Conservation (phyloP, 2,113 vertebrate genomes). For the Petrocephalus microphthalmus region DNA sequence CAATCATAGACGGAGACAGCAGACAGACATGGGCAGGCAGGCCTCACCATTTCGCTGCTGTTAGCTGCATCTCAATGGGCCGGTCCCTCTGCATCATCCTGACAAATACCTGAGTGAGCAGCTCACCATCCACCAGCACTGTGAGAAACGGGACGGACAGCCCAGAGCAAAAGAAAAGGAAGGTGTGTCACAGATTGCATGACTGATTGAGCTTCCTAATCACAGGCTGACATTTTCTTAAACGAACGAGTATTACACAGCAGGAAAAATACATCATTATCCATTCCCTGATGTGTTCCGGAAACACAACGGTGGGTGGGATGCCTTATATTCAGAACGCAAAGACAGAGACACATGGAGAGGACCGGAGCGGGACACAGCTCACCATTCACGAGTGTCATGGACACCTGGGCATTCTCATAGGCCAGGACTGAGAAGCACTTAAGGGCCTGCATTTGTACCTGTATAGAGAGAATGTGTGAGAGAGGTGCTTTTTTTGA, state of each 20-base stretch:
- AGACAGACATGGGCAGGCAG: neutral
- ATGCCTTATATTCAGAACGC: neutral
- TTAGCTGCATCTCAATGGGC: slow-evolving; percentile 98
- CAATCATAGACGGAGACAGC: neutral
- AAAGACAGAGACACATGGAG: neutral
- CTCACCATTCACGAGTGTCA: slow-evolving; percentile 92
- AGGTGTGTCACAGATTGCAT: neutral
- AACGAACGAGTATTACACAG: neutral
- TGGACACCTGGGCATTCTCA: slow-evolving; percentile 94
- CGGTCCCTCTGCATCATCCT: slow-evolving; percentile 98
- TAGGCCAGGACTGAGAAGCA: slow-evolving; percentile 97
- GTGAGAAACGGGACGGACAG: slow-evolving; percentile 39
- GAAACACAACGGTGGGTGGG: neutral
- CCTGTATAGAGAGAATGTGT: slow-evolving; percentile 55
- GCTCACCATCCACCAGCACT: slow-evolving; percentile 91
- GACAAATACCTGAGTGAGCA: slow-evolving; percentile 93
- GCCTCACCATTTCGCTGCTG: slow-evolving; percentile 95
- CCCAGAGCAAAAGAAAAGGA: neutral
- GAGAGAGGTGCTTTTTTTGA: neutral
- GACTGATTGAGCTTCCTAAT: neutral
- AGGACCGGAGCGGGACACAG: slow-evolving; percentile 27
- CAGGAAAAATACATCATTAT: neutral
- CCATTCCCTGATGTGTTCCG: neutral
- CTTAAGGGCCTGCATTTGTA: slow-evolving; percentile 95
- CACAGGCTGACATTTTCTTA: neutral